Evolutionary conservation across 2,113 vertebrate genomes (phyloP).

Genomic region (Mionectes macconnelli): DNA sequence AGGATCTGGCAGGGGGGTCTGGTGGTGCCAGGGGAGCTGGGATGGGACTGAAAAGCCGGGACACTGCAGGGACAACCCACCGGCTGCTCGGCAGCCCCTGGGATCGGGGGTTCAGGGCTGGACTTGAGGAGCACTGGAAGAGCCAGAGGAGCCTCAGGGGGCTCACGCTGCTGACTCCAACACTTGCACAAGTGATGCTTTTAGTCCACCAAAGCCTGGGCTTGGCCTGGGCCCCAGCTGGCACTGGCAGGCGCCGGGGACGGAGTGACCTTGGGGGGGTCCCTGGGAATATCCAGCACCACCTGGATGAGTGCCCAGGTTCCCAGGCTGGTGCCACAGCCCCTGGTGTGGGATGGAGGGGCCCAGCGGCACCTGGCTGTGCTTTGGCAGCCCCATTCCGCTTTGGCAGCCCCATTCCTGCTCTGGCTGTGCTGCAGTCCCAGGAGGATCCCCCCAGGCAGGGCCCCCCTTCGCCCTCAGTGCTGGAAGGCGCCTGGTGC

Average conservation of each 20-base stretch:
- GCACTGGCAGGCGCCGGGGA: not conserved
- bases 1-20: accelerated
- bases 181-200: not conserved
- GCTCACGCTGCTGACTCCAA: accelerated
- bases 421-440: not conserved
- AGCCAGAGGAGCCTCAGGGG: not conserved
- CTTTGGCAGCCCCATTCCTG: not conserved
- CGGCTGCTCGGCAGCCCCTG: accelerated
- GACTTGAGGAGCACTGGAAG: not conserved
- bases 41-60: not conserved
- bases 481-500: not conserved
- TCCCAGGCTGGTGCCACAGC: not conserved
- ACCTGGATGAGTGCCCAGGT: accelerated
- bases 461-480: not conserved
- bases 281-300: not conserved
- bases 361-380: accelerated
- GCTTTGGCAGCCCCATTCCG: not conserved
- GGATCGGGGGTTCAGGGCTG: not conserved
- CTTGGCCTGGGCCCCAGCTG: accelerated
- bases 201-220: not conserved
- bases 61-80: not conserved
- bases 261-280: not conserved
- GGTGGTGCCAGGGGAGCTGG: not conserved
- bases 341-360: not conserved
- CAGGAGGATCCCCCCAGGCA: not conserved